Conservation (phyloP, 2,113 vertebrate genomes). For the Hymenochirus boettgeri region DNA sequence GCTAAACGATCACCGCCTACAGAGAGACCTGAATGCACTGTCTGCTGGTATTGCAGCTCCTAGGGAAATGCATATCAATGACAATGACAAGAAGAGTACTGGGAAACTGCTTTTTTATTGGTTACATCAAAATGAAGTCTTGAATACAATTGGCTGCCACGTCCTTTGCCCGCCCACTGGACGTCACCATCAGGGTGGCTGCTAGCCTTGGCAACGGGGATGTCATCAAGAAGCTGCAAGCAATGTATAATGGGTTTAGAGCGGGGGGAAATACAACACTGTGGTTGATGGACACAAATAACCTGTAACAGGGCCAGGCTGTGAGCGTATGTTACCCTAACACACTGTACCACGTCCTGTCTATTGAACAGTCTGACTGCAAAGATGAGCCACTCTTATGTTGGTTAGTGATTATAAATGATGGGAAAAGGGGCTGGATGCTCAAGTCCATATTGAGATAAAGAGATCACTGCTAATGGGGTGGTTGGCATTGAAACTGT, state of each 20-base stretch:
- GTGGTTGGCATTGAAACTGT: no score
- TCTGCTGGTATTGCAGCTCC: slow-evolving; percentile 26
- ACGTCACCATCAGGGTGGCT: slow-evolving; percentile 65
- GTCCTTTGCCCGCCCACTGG: slow-evolving; percentile 45
- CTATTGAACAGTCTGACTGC: slow-evolving; percentile 45
- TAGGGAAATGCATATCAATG: slow-evolving; percentile 28
- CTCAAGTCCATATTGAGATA: no score
- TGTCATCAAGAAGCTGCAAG: slow-evolving; percentile 55
- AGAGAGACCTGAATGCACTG: neutral
- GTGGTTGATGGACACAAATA: no score
- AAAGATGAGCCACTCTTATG: slow-evolving; percentile 72
- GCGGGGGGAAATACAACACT: neutral
- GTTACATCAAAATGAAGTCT: neutral
- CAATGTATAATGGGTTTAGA: slow-evolving; percentile 11
- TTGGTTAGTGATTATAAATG: slow-evolving; percentile 73
- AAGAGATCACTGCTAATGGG: no score
- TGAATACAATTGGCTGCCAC: neutral
- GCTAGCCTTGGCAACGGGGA: slow-evolving; percentile 67
- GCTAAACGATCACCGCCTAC: no score
- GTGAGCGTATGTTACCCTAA: no score
- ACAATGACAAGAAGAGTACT: slow-evolving; percentile 13
- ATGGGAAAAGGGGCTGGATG: no score
- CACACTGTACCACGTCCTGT: no score
- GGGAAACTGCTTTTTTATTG: neutral
- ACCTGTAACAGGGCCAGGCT: no score